phyloP scores from a whole-genome alignment of 2,797 vertebrate species.

The Pelobates cultripes region DNA sequence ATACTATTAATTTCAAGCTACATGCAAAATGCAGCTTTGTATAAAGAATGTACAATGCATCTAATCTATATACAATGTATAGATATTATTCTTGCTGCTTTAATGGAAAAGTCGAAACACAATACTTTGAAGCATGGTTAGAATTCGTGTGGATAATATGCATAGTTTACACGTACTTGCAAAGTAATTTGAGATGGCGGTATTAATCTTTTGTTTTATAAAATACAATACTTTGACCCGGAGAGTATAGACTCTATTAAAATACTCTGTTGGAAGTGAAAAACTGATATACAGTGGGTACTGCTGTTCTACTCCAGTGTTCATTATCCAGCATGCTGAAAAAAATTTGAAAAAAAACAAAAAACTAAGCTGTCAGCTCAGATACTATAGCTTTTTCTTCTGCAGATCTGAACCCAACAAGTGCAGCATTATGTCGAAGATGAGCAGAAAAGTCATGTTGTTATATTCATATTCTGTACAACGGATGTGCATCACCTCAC shows the following conservation, averaged over 20 bases:
- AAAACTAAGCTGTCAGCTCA: conserved; percentile 35
- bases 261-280: neutral
- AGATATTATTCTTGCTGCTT: no score
- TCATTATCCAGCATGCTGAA: conserved; percentile 25
- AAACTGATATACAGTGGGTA: neutral
- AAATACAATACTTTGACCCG: conserved; percentile 14
- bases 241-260: conserved; percentile 3
- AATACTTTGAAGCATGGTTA: neutral
- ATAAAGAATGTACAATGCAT: no score
- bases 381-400: conserved; percentile 35
- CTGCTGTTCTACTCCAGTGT: conserved; percentile 9
- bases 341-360: neutral
- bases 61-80: no score
- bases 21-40: no score
- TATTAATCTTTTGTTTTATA: conserved; percentile 12
- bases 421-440: conserved; percentile 10
- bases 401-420: conserved; percentile 44
- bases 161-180: neutral
- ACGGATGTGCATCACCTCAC: conserved; percentile 10
- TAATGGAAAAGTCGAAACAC: no score
- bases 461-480: conserved; percentile 7
- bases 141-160: neutral
- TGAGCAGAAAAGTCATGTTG: conserved; percentile 11
- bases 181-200: conserved; percentile 1
- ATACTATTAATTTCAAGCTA: no score